These are phyloP conservation scores for Eulemur albifrons DNA, from an alignment of 2,797 vertebrate species.

Conservation along the genomic window DNA sequence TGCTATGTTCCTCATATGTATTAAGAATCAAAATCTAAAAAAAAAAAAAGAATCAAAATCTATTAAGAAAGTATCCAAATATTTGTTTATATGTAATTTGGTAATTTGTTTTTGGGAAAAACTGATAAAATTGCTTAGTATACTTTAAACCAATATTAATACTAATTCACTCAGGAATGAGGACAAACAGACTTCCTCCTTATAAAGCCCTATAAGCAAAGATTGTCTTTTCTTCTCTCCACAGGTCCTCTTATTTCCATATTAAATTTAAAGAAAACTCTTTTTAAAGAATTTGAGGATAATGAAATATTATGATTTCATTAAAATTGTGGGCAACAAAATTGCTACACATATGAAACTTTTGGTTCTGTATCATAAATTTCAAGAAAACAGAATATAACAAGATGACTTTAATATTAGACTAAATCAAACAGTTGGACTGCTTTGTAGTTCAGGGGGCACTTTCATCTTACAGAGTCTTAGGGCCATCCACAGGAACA, in stretches of 20 bases:
- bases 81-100: neutral
- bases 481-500: neutral
- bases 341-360: neutral
- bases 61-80: conserved; percentile 18
- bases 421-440: neutral
- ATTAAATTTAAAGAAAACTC: neutral
- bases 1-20: neutral
- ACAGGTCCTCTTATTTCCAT: neutral
- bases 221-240: neutral
- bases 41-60: neutral
- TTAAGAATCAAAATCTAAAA: conserved; percentile 17
- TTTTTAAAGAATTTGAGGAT: neutral
- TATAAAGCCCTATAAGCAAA: neutral
- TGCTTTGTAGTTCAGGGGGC: neutral
- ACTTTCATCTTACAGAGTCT: neutral
- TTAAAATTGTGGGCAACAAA: conserved; percentile 2
- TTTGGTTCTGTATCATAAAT: neutral
- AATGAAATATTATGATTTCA: neutral
- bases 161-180: neutral
- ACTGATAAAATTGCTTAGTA: neutral
- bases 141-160: neutral
- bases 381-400: conserved; percentile 11
- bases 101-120: neutral
- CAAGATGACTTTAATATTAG: neutral
- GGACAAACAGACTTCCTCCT: neutral